Base-by-base conservation (phyloP, 2,797 vertebrate genomes). In the Lepus oiostolus region DNA sequence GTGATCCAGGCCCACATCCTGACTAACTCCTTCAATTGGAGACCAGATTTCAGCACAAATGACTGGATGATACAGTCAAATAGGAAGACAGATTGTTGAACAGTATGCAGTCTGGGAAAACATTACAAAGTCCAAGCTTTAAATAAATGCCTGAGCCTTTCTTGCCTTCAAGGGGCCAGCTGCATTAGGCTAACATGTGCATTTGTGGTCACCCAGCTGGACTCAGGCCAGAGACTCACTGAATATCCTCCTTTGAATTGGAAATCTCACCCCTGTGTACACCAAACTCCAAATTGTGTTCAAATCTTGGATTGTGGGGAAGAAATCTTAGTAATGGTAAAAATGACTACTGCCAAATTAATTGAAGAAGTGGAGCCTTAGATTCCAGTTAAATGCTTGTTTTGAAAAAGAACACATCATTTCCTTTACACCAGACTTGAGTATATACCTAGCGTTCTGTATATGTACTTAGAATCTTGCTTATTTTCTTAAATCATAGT, bases 401-500 rank as follows among this genome's bases (percentile, higher is more conserved):
- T 86, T 85, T 60, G 50, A 90, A 92, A 90, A 90, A 74, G 24
- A 93, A 50, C 13, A 7, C 8, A 65, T 68, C 32, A 32, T 70
- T 70, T 91, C 32, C n/a, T 74, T 5, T 24, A 85, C 19, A 76
- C 24, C 62, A 42, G 19, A 83, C 82, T 83, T 90, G 58, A 91
- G 28, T 24, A 65, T 89, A 0, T 67, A 70, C 14, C 47, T 35
- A 80, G 54, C 93, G 77, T 63, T 88, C 42, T 70, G 16, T 24
- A 7, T 80, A 11, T 74, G 17, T 70, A 79, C 17, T 58, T 93
- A 93, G 17, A 86, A 81, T 87, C 65, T 62, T n/a, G 32, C 63
- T 84, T 80, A 82, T 91, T 74, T 84, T 95, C 58, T 50, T 77
- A 86, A 93, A 76, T 77, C 19, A 79, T 38, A 14, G 0, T n/a